Evolutionary conservation across 2,888 invertebrate genomes (phyloP), one percentile per base, ranked within the genome.

Genomic region (Polia nebulosa): DNA sequence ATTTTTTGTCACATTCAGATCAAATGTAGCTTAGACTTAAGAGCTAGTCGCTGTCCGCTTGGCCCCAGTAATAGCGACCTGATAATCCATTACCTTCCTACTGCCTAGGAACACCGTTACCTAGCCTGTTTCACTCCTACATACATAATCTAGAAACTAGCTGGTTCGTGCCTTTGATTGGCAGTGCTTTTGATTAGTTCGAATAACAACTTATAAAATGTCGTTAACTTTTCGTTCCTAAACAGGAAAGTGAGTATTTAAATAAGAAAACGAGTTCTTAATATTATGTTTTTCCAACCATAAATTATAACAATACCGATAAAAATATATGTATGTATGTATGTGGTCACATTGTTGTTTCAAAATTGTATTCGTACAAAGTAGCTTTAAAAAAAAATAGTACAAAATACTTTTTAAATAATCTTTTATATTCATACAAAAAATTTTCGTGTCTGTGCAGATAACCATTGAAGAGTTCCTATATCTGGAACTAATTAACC

Each of bases 81-180:
- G 36, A 15, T 64, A 52, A 76, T 71, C 47, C 45, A 71, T 62
- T 59, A 71, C 29, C 57, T 52, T 17, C 20, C 44, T 29, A 29
- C 67, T 1, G 20, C 17, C 39, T 41, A 34, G 39, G 29, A 36
- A 17, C 29, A 57, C 81, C 75, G 81, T 80, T 81, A 80, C 27
- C 2, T 70, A 61, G 53, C 66, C 76, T 51, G 62, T 71, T 66
- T 64, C 15, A n/a, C 49, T 49, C 22, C 73, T 13, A 57, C 75
- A 68, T 41, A 47, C 56, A 57, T 68, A 52, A 60, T 44, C 45
- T 61, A 61, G 45, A 25, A 36, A 49, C 53, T 53, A 56, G 8
- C 22, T 29, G 17, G 17, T 29, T 39, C 17, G 15, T 41, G 41
- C 20, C 57, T 44, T 29, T 57, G 25, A n/a, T 17, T 25, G 17